Evolutionary conservation across 1,140 invertebrate species (phyloP), one percentile per base, ranked within the genome.

Genomic region (Listronotus oregonensis): DNA sequence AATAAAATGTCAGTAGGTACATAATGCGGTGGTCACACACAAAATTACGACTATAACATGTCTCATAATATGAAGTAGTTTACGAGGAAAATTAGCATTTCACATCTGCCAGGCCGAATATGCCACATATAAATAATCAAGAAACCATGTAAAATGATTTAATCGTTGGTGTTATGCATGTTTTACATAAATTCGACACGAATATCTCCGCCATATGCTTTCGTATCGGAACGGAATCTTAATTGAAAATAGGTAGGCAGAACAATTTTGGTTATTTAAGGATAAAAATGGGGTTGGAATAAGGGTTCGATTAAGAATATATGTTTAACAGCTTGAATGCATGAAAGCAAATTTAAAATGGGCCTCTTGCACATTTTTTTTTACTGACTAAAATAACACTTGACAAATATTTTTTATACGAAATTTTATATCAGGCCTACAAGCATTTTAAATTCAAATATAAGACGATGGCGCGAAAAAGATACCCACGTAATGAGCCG

Each of bases 101-200:
- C 51, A 61, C 56, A 60, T 58, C 56, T 60, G 64, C 42, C 43
- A 58, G 34, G 42, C 27, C 27, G 40, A 66, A 50, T 52, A 59
- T 52, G 44, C 50, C 39, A 46, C 39, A 55, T 37, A 66, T 66
- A 59, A 66, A 66, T 66, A 66, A 59, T 59, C 56, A 52, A 66
- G 64, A 10, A 59, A 59, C 64, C 49, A 55, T 40, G 57, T 66
- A 60, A 60, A 55, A 55, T 60, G 57, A 66, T 66, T 60, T 66
- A 60, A 66, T 66, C 37, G 32, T 49, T 21, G 17, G 10, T 17
- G 54, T 57, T 64, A 55, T 55, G 54, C 54, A 49, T 66, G 50
- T 61, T 55, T 47, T 46, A 66, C 64, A 61, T 66, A 66, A 66
- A 66, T 60, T 66, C 39, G 32, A 40, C 52, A 55, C 39, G 31